Evolutionary conservation across 2,888 invertebrate genomes (phyloP), one percentile per base, ranked within the genome.

Genomic region (Andrena minutula): DNA sequence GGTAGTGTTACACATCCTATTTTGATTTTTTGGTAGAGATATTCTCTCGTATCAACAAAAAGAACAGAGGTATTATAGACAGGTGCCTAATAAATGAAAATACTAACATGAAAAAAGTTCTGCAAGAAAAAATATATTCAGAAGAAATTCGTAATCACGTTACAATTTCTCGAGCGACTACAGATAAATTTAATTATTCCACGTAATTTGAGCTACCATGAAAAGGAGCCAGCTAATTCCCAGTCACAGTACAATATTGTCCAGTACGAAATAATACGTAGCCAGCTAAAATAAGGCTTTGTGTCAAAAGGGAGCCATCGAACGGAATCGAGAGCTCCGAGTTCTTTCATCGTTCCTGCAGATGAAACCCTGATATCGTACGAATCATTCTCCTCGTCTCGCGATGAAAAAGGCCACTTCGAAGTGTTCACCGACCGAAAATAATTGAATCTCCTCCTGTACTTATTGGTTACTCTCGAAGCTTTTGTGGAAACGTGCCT

Each of bases 361-460:
- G 69, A 73, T 61, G 70, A 74, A 82, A 53, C 41, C 56, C 65
- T 10, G 81, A 75, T 79, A 80, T 80, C 60, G 51, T 74, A 69
- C 80, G 81, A 74, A 79, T 82, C 70, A 66, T 41, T 53, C 79
- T 61, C 16, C 49, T 23, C 12, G 75, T 49, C 47, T 49, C n/a
- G 20, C 53, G 71, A 81, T 82, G 77, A 76, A 74, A 82, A 74
- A 63, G 70, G 65, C 70, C 56, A 77, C 82, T 71, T 66, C n/a
- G 47, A 64, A 70, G 66, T 82, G 85, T 74, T 73, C 84, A 71
- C 56, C 84, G 66, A 78, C 63, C 75, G 84, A 82, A 78, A 84
- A 78, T 85, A 84, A 85, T 85, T 73, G 81, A 85, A 85, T 85
- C 81, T 64, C 53, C 73, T 35, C 75, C n/a, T n/a, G n/a, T 78